Conservation (phyloP, 1,140 invertebrate species). For the Melanaphis sacchari region DNA sequence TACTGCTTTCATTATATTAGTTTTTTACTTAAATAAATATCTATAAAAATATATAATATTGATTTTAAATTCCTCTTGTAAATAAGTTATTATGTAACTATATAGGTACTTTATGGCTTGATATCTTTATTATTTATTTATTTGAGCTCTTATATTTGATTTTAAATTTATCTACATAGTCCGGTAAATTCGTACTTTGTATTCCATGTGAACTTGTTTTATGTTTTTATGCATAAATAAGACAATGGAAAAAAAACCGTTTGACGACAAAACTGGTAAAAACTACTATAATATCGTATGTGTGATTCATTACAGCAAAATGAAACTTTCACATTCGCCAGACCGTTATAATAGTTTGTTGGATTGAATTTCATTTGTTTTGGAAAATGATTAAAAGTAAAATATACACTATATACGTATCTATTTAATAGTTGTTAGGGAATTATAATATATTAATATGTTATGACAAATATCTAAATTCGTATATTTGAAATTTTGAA, state of each 20-base stretch:
- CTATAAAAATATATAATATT: neutral
- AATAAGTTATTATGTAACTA: neutral
- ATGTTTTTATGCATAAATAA: neutral
- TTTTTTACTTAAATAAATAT: neutral
- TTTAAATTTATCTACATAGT: neutral
- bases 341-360: neutral
- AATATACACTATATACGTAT: neutral
- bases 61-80: neutral
- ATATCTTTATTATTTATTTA: neutral
- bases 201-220: conserved; percentile 6
- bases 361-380: neutral
- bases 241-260: conserved; percentile 8
- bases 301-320: conserved; percentile 1
- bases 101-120: neutral
- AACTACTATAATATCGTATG: conserved; percentile 18
- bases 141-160: neutral
- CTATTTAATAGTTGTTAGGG: neutral
- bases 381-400: neutral
- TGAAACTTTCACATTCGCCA: conserved; percentile 41
- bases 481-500: neutral
- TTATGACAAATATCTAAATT: neutral
- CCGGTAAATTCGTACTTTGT: neutral
- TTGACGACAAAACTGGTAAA: conserved; percentile 33
- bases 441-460: neutral
- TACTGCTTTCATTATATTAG: neutral